Percentiles rank a stretch among this genome's conserved stretches.
These are phyloP conservation scores for Chiroxiphia lanceolata DNA, from an alignment of 2,797 vertebrate species.

Conservation along the genomic window DNA sequence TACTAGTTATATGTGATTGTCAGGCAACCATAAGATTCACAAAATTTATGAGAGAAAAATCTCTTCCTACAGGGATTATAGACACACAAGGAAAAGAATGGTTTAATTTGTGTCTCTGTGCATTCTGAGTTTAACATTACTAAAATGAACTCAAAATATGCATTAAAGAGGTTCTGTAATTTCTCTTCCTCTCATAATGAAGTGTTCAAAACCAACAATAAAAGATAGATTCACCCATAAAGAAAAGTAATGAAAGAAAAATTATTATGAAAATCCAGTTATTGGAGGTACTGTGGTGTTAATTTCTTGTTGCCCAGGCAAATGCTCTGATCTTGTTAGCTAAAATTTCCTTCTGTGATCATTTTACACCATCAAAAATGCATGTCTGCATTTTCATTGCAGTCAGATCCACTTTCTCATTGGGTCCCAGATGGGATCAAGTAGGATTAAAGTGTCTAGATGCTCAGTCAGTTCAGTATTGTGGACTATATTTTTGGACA, in stretches of 20 bases:
- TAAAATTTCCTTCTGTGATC: background rate
- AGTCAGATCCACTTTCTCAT: background rate
- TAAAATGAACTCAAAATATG: background rate
- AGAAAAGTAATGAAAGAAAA: background rate
- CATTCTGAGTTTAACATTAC: background rate
- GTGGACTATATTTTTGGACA: background rate
- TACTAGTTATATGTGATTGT: background rate
- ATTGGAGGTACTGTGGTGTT: background rate
- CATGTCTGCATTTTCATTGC: background rate
- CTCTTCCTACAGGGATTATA: background rate
- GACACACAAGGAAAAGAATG: background rate
- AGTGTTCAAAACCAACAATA: background rate
- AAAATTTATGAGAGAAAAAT: background rate
- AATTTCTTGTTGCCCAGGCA: background rate
- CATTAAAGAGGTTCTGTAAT: background rate
- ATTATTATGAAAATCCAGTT: background rate
- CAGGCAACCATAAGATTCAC: background rate
- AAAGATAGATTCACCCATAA: background rate
- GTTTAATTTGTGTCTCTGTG: background rate
- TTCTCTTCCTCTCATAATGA: background rate
- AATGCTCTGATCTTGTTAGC: background rate
- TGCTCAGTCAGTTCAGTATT: background rate
- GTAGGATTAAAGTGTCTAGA: conserved; percentile 16
- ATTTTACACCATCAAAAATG: background rate
- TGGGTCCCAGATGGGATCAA: background rate